Evolutionary conservation across 2,113 vertebrate genomes (phyloP), one percentile per base, ranked within the genome.

Genomic region (Aspiorhynchus laticeps): DNA sequence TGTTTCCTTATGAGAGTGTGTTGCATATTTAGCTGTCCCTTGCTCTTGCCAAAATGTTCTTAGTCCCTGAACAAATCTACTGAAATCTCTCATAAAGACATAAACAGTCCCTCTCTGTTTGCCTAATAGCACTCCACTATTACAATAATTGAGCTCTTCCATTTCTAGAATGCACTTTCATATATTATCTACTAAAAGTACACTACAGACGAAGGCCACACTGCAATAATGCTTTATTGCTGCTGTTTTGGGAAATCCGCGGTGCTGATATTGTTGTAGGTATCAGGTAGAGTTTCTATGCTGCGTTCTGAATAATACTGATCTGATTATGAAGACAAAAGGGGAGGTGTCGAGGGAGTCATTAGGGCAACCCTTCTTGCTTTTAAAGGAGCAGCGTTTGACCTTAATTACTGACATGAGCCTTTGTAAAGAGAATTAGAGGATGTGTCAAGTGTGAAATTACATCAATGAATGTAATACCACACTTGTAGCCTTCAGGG

Each of bases 381-480:
- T 26, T 81, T 81, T 65, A 65, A 81, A 65, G 79, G 41, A 65
- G 67, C 61, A 80, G 9, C 14, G 28, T 43, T 82, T 87, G 69
- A 87, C 86, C 86, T 87, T 75, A 87, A 83, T 83, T 83, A 81
- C 56, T 82, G 51, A 26, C 80, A 36, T 51, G 14, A 46, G 24
- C n/a, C 80, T 82, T 74, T 48, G 67, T 83, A 73, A 83, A 65
- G 79, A 81, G 28, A 81, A n/a, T 59, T 71, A 83, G 26, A 56
- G 19, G 15, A 87, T 36, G 41, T 83, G 26, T 83, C 86, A 77
- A 81, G 56, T 87, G 80, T 83, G 53, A 87, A 86, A 86, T 74
- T 80, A 80, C 28, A 53, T 67, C 31, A 0, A 24, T 80, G 61
- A 69, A 80, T 65, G 61, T 65, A 81, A 28, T 46, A 46, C 24